Conservation (phyloP, 2,113 vertebrate genomes). For the Eurypyga helias region DNA sequence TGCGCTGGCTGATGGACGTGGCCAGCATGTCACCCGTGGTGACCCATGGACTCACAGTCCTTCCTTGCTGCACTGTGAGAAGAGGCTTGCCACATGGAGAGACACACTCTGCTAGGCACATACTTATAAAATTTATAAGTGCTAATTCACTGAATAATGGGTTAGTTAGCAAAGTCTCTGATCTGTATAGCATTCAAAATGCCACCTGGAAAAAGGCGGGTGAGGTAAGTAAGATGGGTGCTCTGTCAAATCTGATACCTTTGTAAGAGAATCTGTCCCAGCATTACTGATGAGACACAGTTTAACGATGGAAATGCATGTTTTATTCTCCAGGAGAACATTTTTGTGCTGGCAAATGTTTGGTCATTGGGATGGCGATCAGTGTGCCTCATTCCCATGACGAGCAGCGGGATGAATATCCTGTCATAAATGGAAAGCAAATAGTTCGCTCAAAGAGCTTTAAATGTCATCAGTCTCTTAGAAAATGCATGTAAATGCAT, state of each 20-base stretch:
- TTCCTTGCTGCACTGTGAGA: background rate
- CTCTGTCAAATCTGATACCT: background rate
- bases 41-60: background rate
- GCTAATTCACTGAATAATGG: constrained; percentile 14
- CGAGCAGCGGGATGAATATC: background rate
- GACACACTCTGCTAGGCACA: background rate
- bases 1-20: accelerated
- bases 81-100: background rate
- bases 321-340: background rate
- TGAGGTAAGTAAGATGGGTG: background rate
- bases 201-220: background rate
- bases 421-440: constrained; percentile 8
- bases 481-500: constrained; percentile 20
- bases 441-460: background rate
- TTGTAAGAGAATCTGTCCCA: background rate
- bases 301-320: background rate
- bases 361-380: background rate
- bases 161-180: background rate
- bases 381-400: background rate
- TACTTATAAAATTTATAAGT: constrained; percentile 20
- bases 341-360: background rate
- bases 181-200: background rate
- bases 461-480: constrained; percentile 36
- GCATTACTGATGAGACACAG: background rate
- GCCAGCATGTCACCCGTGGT: background rate